Evolutionary conservation across 2,113 vertebrate species (phyloP), one percentile per base, ranked within the genome.

Genomic region (Charadrius vociferus): DNA sequence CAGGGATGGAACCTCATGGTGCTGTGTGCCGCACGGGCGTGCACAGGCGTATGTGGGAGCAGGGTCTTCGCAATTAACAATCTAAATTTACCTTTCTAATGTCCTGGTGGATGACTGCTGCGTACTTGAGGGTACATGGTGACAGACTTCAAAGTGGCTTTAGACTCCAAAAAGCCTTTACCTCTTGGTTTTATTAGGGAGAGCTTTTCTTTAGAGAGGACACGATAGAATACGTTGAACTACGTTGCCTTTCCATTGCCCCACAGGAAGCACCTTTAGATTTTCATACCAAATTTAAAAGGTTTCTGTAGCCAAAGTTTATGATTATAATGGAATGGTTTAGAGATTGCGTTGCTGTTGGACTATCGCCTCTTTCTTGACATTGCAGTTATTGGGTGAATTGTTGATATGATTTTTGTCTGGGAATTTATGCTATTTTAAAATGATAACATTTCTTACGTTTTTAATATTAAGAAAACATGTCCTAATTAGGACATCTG

Each of bases 211-310:
- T 89, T 71, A 1, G 8, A 58, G 49, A 53, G 10, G 36, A 55
- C 12, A 1, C 0, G 1, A 4, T 14, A 83, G 68, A n/a, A 92
- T 67, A 14, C 0, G 0, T 47, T 22, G 34, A 75, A 20, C 52
- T 45, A 1, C 0, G 1, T 43, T 82, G 14, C 8, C 5, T 85
- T 91, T 72, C 43, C 23, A 3, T 18, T 74, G 59, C 43, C 36
- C 24, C 34, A 10, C 43, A 23, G 36, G 34, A 49, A 80, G 58
- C 20, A 62, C 9, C 1, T 1, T 34, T 73, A 14, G n/a, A 27
- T 80, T 87, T 72, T 66, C 20, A 1, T 47, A 37, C 41, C 5
- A 20, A 39, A 39, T 74, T 41, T 21, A 29, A 30, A 30, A 74
- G 15, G 2, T 32, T 19, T n/a, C 26, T 50, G 0, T 59, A 47